Conservation (phyloP, 2,888 invertebrate species). For the Cryptus viduatorius region DNA sequence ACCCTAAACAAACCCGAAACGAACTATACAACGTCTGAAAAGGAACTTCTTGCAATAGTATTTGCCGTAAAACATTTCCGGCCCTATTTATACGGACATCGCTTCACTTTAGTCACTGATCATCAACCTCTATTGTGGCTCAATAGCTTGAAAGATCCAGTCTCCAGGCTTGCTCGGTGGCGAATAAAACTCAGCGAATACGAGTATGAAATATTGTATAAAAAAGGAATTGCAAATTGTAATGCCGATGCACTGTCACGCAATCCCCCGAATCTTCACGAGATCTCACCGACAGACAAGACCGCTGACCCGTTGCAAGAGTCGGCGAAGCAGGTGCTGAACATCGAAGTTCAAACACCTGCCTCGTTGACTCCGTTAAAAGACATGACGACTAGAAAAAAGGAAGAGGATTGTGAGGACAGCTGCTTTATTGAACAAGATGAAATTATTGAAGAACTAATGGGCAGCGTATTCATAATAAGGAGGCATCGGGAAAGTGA, state of each 20-base stretch:
- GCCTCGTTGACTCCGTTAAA: neutral
- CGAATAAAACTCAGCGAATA: conserved; percentile 74
- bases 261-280: conserved; percentile 36
- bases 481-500: conserved; percentile 26
- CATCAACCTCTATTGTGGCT: conserved; percentile 4
- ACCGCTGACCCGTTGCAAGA: neutral
- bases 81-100: conserved; percentile 9
- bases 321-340: conserved; percentile 15
- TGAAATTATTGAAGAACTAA: neutral
- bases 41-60: neutral
- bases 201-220: conserved; percentile 75
- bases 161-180: conserved; percentile 62
- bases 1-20: conserved; percentile 13
- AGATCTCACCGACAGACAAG: conserved; percentile 9
- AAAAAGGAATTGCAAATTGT: conserved; percentile 74
- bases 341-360: conserved; percentile 26
- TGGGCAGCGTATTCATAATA: conserved; percentile 10
- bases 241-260: conserved; percentile 75
- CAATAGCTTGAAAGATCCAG: conserved; percentile 12
- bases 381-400: neutral
- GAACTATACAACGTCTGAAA: neutral
- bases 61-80: conserved; percentile 25
- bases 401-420: conserved; percentile 15
- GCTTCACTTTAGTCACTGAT: conserved; percentile 8
- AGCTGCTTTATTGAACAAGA: neutral